These are phyloP conservation scores for Rhincodon typus DNA, from an alignment of 2,797 vertebrate genomes.

Conservation along the genomic window DNA sequence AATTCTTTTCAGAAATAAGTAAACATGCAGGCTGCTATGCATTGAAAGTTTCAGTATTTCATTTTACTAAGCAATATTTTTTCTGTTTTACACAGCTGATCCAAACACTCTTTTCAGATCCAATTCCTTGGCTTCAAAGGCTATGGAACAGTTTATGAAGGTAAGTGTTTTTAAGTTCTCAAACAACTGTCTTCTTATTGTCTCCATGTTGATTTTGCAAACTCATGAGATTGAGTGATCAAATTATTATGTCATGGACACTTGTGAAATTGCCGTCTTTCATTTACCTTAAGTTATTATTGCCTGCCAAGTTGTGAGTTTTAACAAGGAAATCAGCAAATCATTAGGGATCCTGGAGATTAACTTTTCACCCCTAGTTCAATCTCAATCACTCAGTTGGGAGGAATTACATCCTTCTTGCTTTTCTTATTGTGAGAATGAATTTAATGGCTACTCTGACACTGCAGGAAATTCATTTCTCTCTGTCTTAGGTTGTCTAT, in stretches of 20 bases:
- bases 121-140: slow-evolving; percentile 85
- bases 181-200: background rate
- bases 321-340: background rate
- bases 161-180: slow-evolving; percentile 49
- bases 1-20: background rate
- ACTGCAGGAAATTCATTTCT: background rate
- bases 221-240: background rate
- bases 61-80: slow-evolving; percentile 1
- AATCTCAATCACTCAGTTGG: background rate
- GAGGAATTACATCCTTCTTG: background rate
- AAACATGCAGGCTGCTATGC: background rate
- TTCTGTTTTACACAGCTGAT: slow-evolving; percentile 60
- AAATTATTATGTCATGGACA: background rate
- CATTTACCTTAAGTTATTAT: background rate
- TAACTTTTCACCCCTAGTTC: background rate
- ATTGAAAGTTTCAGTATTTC: background rate
- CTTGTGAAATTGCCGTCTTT: background rate
- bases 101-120: slow-evolving; percentile 87
- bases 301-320: background rate
- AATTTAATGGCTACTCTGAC: background rate
- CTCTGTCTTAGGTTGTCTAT: background rate
- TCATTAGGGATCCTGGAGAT: background rate
- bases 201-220: background rate
- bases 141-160: slow-evolving; percentile 93
- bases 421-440: background rate